Evolutionary conservation across 2,888 invertebrate genomes (phyloP).

Genomic region (Julus scanicus): DNA sequence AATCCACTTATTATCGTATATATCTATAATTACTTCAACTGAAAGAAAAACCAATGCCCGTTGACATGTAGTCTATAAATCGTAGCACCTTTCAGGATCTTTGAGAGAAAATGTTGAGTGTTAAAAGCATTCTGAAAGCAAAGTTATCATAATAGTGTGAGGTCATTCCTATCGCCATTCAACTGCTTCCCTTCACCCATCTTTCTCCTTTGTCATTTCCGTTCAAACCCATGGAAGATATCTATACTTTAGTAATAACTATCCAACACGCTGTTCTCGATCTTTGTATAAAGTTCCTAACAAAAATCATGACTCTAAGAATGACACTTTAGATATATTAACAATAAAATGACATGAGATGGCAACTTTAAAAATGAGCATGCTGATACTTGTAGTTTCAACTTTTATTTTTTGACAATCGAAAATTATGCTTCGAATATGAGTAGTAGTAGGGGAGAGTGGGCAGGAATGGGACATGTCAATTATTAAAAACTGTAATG

Average conservation of each 20-base stretch:
- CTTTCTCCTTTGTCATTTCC: constrained; percentile 18
- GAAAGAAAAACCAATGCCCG: not conserved
- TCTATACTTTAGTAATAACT: not conserved
- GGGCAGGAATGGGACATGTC: too few relatives aligned
- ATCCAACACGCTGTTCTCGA: not conserved
- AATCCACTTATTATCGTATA: not conserved
- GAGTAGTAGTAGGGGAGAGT: too few relatives aligned
- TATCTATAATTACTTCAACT: not conserved
- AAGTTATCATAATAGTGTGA: constrained; percentile 12
- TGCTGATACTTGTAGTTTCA: too few relatives aligned
- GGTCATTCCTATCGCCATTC: not conserved
- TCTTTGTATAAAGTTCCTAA: not conserved
- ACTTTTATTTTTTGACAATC: too few relatives aligned
- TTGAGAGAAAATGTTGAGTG: not conserved
- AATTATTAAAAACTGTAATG: too few relatives aligned
- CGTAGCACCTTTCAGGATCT: not conserved
- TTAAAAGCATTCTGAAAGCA: not conserved
- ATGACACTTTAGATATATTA: too few relatives aligned
- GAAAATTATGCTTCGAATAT: too few relatives aligned
- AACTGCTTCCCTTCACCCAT: not conserved
- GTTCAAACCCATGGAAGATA: not conserved
- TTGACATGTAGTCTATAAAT: not conserved
- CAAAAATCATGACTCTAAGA: not conserved
- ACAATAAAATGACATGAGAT: too few relatives aligned
- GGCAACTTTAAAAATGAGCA: too few relatives aligned